A percentile compares a stretch with the other conserved stretches of the same genome.
Evolutionary conservation across 35 echinoderm and acorn worm species (phyloP).

Genomic region (Chiridota heheva): DNA sequence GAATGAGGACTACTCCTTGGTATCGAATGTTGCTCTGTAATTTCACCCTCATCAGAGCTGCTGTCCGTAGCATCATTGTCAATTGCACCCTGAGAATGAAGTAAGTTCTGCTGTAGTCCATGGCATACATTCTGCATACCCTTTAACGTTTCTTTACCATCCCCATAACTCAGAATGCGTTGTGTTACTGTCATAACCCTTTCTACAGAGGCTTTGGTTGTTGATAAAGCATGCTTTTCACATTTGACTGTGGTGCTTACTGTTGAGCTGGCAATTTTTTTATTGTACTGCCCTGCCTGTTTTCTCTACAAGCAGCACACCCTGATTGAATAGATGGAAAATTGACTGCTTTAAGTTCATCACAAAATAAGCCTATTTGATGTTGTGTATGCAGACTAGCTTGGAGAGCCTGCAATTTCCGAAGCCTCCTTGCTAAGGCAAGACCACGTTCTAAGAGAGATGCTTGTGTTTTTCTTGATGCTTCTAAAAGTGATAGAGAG

Average conservation of each 20-base stretch:
- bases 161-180: constrained; percentile 22
- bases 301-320: constrained; percentile 25
- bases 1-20: constrained; percentile 39
- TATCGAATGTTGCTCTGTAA: constrained; percentile 54
- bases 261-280: too few relatives aligned
- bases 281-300: too few relatives aligned
- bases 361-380: constrained; percentile 49
- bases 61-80: constrained; percentile 95
- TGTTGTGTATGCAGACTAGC: constrained; percentile 53
- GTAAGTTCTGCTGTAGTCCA: constrained; percentile 49
- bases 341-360: constrained; percentile 1
- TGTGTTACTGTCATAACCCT: constrained; percentile 29
- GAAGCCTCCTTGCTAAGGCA: constrained; percentile 17
- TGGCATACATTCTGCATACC: neutral
- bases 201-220: neutral
- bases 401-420: constrained; percentile 67
- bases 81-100: constrained; percentile 62
- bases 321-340: neutral
- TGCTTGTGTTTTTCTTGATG: neutral
- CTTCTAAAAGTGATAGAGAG: too few relatives aligned
- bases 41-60: constrained; percentile 91
- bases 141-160: constrained; percentile 35
- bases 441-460: neutral
- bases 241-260: constrained; percentile 5
- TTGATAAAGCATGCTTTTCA: constrained; percentile 29